These are phyloP conservation scores for Astreopora myriophthalma DNA, from an alignment of 64 coral and sea anemone genomes.

Conservation along the genomic window DNA sequence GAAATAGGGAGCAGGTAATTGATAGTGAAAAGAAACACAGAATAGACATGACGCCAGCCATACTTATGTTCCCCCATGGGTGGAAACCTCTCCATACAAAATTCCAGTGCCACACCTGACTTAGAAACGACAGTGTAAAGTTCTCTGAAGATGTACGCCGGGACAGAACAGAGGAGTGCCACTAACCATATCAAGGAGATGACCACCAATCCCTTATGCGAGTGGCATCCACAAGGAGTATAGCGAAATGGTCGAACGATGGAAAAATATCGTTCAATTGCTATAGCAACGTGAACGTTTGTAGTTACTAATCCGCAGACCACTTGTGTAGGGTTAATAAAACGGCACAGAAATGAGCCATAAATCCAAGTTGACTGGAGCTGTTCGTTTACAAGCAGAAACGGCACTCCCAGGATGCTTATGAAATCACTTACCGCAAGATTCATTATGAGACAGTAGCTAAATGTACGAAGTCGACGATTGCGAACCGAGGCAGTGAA, in stretches of 20 bases:
- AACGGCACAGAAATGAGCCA: slow-evolving; percentile 56
- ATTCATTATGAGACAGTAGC: slow-evolving; percentile 73
- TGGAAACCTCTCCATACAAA: slow-evolving; percentile 67
- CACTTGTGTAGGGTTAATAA: slow-evolving; percentile 75
- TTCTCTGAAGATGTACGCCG: slow-evolving; percentile 37
- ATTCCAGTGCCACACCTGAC: slow-evolving; percentile 33
- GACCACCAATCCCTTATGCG: background rate
- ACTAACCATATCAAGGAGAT: slow-evolving; percentile 39
- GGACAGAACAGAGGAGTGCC: slow-evolving; percentile 59
- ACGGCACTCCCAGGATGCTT: slow-evolving; percentile 68
- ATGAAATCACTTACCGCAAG: slow-evolving; percentile 75
- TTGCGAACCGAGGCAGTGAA: slow-evolving; percentile 62
- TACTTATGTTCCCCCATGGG: background rate
- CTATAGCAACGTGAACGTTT: slow-evolving; percentile 75
- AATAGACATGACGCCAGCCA: slow-evolving; percentile 38
- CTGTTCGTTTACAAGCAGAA: slow-evolving; percentile 59
- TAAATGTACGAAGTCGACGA: slow-evolving; percentile 66
- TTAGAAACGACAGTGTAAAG: background rate
- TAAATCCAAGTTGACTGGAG: slow-evolving; percentile 67
- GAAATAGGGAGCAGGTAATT: slow-evolving; percentile 70
- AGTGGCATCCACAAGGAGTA: background rate
- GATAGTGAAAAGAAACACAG: slow-evolving; percentile 71
- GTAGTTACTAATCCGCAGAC: slow-evolving; percentile 77
- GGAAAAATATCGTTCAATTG: slow-evolving; percentile 67
- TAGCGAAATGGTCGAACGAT: slow-evolving; percentile 47